Evolutionary conservation across 1,140 invertebrate species (phyloP).

Genomic region (Drosophila sp.): DNA sequence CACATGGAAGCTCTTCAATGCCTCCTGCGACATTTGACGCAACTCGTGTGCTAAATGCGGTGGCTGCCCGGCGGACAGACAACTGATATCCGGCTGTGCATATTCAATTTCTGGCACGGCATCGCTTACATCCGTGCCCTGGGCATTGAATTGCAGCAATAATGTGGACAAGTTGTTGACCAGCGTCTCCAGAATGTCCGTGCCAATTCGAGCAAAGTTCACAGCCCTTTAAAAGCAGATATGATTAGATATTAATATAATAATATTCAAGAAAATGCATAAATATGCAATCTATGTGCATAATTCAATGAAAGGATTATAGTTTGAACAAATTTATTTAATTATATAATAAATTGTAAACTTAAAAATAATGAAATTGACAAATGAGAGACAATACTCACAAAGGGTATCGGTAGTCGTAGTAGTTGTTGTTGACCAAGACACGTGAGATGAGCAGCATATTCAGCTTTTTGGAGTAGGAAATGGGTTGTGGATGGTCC

Average conservation of each 20-base stretch:
- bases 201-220: slow-evolving; percentile 82
- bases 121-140: slow-evolving; percentile 59
- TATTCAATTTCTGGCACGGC: slow-evolving; percentile 59
- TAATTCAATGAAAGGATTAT: too few relatives aligned
- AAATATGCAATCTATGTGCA: too few relatives aligned
- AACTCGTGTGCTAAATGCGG: slow-evolving; percentile 61
- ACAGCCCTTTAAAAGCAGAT: slow-evolving; percentile 53
- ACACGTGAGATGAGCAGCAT: slow-evolving; percentile 75
- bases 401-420: slow-evolving; percentile 81
- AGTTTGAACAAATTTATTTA: not conserved
- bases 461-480: slow-evolving; percentile 78
- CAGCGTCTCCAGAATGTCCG: slow-evolving; percentile 74
- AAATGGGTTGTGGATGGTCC: slow-evolving; percentile 66
- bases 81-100: slow-evolving; percentile 67
- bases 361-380: too few relatives aligned
- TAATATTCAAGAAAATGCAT: too few relatives aligned
- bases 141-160: slow-evolving; percentile 77
- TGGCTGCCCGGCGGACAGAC: slow-evolving; percentile 61
- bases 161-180: slow-evolving; percentile 74
- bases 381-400: slow-evolving; percentile 41
- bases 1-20: slow-evolving; percentile 75
- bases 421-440: slow-evolving; percentile 70
- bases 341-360: not conserved
- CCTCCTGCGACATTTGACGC: slow-evolving; percentile 56
- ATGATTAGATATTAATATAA: not conserved